phyloP scores from a whole-genome alignment of 2,113 vertebrate species.

The Gymnobelideus leadbeateri region DNA sequence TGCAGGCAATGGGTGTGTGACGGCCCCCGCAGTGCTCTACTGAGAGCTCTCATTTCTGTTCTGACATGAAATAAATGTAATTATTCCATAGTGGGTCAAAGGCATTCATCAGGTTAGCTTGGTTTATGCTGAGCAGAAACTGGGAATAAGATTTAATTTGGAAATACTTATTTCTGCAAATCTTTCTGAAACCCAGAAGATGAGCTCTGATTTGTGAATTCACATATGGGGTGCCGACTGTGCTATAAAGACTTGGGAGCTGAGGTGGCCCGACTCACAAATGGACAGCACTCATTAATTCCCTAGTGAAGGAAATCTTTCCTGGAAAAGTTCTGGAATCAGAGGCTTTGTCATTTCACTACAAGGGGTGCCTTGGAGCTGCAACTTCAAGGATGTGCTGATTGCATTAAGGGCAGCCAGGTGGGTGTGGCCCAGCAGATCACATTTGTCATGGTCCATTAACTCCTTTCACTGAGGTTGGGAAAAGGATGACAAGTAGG shows the following conservation, averaged over 20 bases:
- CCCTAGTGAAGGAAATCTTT: slow-evolving; percentile 41
- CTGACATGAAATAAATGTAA: slow-evolving; percentile 71
- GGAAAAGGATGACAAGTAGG: slow-evolving; percentile 18
- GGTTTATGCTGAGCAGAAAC: slow-evolving; percentile 69
- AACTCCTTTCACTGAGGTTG: slow-evolving; percentile 27
- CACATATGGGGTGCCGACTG: slow-evolving; percentile 50
- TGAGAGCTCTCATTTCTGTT: slow-evolving; percentile 59
- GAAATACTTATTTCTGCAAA: slow-evolving; percentile 70
- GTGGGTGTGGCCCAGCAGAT: slow-evolving; percentile 39
- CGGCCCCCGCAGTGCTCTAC: slow-evolving; percentile 13
- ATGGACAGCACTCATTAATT: slow-evolving; percentile 49
- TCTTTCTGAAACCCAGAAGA: slow-evolving; percentile 62
- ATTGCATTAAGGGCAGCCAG: slow-evolving; percentile 37
- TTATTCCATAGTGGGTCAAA: slow-evolving; percentile 72
- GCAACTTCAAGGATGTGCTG: slow-evolving; percentile 12
- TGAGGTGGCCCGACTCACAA: slow-evolving; percentile 61
- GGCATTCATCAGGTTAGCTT: slow-evolving; percentile 62
- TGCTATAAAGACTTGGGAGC: slow-evolving; percentile 60
- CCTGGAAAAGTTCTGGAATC: slow-evolving; percentile 45
- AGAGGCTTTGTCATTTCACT: slow-evolving; percentile 30
- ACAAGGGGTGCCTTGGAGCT: neutral
- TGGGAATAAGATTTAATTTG: slow-evolving; percentile 71
- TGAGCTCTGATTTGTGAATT: slow-evolving; percentile 62
- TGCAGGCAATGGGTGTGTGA: neutral
- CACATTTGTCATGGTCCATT: slow-evolving; percentile 54